A percentile compares a stretch with the other conserved stretches of the same genome.
Conservation (phyloP, 2,888 invertebrate genomes). For the Pyrocoelia pectoralis region DNA sequence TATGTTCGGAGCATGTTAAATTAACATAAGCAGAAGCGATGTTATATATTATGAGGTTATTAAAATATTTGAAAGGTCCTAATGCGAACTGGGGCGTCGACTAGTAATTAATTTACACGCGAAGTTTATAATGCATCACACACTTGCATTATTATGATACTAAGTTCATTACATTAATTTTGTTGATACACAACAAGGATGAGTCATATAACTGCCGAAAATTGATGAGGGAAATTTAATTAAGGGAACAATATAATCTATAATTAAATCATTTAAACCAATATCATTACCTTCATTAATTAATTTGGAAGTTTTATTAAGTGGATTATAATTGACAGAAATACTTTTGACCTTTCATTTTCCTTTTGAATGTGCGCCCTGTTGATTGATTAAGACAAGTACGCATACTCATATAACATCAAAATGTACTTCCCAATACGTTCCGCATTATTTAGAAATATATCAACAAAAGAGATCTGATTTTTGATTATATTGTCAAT, state of each 20-base stretch:
- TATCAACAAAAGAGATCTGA: no score
- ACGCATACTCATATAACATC: no score
- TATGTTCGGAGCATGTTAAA: neutral
- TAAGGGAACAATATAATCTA: slow-evolving; percentile 1
- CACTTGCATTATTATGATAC: neutral
- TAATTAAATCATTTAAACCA: neutral
- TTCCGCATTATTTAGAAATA: no score
- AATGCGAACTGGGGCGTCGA: neutral
- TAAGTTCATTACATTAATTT: neutral
- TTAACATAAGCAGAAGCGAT: neutral
- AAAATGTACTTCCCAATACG: no score
- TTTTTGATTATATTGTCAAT: no score
- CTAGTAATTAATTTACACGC: neutral
- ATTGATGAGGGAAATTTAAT: neutral
- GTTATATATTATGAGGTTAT: neutral
- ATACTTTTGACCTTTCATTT: no score
- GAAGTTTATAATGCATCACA: neutral
- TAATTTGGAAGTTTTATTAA: neutral
- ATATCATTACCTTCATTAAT: neutral
- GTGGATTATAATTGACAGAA: no score
- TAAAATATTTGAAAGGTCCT: neutral
- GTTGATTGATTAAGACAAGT: no score
- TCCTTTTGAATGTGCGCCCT: no score
- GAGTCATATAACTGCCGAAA: neutral
- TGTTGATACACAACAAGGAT: neutral